Percentiles rank a stretch among this genome's conserved stretches.
phyloP scores from a whole-genome alignment of 2,113 vertebrate genomes.

The Stercorarius parasiticus region DNA sequence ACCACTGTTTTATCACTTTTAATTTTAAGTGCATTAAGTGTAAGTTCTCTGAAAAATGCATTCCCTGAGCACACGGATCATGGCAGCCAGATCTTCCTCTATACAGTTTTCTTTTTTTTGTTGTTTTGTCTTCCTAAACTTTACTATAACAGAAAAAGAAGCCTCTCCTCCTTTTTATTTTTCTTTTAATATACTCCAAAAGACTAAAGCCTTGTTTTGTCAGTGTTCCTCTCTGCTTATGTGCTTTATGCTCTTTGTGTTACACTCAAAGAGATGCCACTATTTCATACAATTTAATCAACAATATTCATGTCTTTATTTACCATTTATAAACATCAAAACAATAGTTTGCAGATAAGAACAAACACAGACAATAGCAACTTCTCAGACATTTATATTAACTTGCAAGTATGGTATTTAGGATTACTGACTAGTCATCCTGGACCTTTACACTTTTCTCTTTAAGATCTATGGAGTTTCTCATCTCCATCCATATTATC shows the following conservation, averaged over 20 bases:
- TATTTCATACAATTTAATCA: not conserved
- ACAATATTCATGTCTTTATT: constrained; percentile 5
- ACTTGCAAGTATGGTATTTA: not conserved
- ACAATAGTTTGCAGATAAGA: not conserved
- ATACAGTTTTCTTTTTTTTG: not conserved
- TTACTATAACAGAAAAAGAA: not conserved
- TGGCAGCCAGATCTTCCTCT: not conserved
- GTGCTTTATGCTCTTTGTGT: not conserved
- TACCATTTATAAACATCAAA: constrained; percentile 1
- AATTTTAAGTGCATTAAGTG: not conserved
- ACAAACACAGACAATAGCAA: not conserved
- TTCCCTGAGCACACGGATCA: not conserved
- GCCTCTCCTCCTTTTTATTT: not conserved
- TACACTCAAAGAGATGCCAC: not conserved
- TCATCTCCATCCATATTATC: not conserved
- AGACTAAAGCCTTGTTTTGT: not conserved
- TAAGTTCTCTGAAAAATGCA: not conserved
- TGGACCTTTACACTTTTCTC: not conserved
- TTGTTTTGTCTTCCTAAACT: not conserved
- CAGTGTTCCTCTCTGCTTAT: not conserved
- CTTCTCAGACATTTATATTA: not conserved
- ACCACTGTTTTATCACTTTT: not conserved
- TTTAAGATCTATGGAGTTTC: not conserved
- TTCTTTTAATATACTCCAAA: not conserved
- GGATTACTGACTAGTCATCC: not conserved